Base-by-base conservation (phyloP, 2,797 vertebrate genomes). In the Pelochelys cantorii region DNA sequence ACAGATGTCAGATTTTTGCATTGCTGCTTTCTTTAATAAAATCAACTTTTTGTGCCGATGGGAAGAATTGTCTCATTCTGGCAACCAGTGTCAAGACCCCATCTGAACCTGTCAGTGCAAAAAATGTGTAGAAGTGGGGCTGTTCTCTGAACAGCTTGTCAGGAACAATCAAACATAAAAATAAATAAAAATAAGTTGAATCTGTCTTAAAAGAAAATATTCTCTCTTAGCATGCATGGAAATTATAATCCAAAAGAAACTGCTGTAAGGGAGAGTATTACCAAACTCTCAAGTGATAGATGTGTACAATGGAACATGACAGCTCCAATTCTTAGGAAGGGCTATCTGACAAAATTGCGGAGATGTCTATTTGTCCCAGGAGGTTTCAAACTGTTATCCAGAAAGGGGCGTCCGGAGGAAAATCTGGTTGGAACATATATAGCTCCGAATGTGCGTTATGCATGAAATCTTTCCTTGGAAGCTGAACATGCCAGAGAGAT, bases 51-150 rank as follows among this genome's bases (percentile, higher is more conserved):
- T 84, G 37, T 92, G 88, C 85, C 93, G 74, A 85, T 95, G 77
- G 94, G 88, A 96, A 96, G 90, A 84, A 83, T 62, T 96, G 34
- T 94, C 71, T 95, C 80, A 87, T 94, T 94, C 92, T 89, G 88
- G 93, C 71, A 93, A 83, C 88, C 92, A 94, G 75, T 95, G 93
- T 79, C 42, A 90, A 85, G 78, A 87, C 54, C 90, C 86, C 77
- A 95, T 25, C 93, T 92, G 87, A 96, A 95, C 17, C 15, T 94
- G 75, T 79, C 94, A 87, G 60, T 85, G 83, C 55, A 93, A 93
- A 97, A 89, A 92, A 78, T 93, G 25, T 75, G 53, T 25, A 94
- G 77, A 62, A 79, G 94, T 71, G 81, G 42, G 9, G 85, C 71
- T 93, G 83, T 81, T 54, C 75, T 62, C 83, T 91, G 68, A 91